Evolutionary conservation across 2,113 vertebrate species (phyloP).

Genomic region (Prolemur simus): DNA sequence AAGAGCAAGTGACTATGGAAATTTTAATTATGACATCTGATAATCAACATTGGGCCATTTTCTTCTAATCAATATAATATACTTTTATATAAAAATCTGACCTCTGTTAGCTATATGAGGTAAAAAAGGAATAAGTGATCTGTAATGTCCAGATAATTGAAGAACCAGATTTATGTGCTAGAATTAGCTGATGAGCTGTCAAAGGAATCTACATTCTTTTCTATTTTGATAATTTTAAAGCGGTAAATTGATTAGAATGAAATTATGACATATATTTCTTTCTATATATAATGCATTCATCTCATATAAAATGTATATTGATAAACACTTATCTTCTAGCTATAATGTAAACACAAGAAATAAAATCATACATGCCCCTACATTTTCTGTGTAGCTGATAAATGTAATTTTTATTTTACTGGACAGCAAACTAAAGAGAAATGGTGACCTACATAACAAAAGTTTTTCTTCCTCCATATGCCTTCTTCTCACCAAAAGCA

Average conservation of each 20-base stretch:
- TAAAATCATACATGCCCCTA: background rate
- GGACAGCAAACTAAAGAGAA: background rate
- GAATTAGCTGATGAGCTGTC: background rate
- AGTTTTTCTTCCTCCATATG: background rate
- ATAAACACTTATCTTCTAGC: background rate
- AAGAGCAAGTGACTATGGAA: background rate
- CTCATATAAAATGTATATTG: background rate
- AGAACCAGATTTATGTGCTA: background rate
- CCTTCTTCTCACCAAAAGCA: background rate
- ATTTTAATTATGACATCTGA: background rate
- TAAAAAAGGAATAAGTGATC: background rate
- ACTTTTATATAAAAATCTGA: background rate
- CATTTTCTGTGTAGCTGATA: background rate
- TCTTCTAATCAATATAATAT: background rate
- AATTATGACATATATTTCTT: background rate
- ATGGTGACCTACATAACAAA: background rate
- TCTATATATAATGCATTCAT: background rate
- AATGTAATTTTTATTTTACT: conserved; percentile 10
- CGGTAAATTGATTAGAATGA: background rate
- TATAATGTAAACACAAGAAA: conserved; percentile 24
- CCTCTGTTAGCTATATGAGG: background rate
- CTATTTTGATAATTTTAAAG: conserved; percentile 22
- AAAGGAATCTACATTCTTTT: background rate
- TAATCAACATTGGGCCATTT: background rate
- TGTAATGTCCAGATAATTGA: background rate